These are phyloP conservation scores for Triplophysa rosa DNA, from an alignment of 2,113 vertebrate genomes.

Conservation along the genomic window DNA sequence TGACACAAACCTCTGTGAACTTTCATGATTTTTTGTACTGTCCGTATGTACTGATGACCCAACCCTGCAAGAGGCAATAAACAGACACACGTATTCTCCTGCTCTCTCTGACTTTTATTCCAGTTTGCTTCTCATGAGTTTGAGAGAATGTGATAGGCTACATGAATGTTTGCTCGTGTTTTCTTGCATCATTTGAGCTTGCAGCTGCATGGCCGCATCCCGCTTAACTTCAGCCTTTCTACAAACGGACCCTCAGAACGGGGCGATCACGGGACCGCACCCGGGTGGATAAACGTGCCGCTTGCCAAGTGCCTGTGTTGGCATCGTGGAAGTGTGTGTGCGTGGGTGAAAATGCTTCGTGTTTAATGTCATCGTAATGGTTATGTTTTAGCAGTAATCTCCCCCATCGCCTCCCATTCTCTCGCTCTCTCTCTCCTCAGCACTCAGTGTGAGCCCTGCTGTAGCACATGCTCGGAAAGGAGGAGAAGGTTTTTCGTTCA, in stretches of 20 bases:
- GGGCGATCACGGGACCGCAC: not conserved
- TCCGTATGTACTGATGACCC: not conserved
- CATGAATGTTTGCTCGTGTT: not conserved
- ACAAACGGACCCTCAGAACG: conserved; percentile 36
- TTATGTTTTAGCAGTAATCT: conserved; percentile 5
- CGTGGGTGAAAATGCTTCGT: conserved; percentile 10
- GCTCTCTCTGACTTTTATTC: conserved; percentile 15
- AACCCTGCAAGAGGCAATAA: conserved; percentile 18
- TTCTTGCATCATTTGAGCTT: conserved; percentile 30
- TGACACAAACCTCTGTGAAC: not conserved
- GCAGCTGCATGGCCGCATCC: conserved; percentile 47
- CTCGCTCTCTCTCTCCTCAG: conserved; percentile 80
- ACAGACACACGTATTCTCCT: not conserved
- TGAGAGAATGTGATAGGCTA: not conserved
- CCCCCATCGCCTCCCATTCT: conserved; percentile 54
- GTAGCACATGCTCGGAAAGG: conserved; percentile 92
- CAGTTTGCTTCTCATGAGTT: not conserved
- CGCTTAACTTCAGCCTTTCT: conserved; percentile 39
- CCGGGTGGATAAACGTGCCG: not conserved
- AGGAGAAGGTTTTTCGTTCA: conserved; percentile 95
- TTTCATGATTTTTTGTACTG: not conserved
- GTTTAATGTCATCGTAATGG: not conserved
- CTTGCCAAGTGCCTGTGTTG: conserved; percentile 30
- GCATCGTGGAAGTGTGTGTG: conserved; percentile 7
- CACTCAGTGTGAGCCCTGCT: conserved; percentile 89